Base-by-base conservation (phyloP, 2,113 vertebrate genomes). In the Axis porcinus region DNA sequence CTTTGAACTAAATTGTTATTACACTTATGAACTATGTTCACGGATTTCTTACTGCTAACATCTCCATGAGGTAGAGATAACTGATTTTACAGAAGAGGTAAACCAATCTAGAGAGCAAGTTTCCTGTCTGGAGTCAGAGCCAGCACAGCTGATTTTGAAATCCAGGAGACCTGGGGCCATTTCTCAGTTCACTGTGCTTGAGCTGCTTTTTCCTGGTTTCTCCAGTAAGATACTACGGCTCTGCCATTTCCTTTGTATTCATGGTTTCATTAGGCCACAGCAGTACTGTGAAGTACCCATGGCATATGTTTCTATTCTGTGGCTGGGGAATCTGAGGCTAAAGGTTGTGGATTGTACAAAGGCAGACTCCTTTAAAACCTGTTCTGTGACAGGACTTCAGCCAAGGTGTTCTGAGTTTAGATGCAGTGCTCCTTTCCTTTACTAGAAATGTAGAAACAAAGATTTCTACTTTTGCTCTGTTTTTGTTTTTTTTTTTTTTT, bases 1-100 rank as follows among this genome's bases (percentile, higher is more conserved):
- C 83, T 95, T 95, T 74, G 36, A 91, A 88, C 58, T 89, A 81
- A 95, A 57, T 91, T 86, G 36, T 95, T 86, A 40, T 86, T 91
- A 55, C 3, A 84, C 5, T 62, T 82, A 36, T 0, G 21, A 70
- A 87, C 25, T 64, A 25, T 27, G 43, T 64, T 81, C 19, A 40
- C 17, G n/a, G 2, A 5, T 93, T 91, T 93, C 10, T 82, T 93
- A 15, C 85, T 93, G 43, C 21, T 83, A 33, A 36, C 14, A 60
- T 45, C 60, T 87, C 60, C 93, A 7, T 84, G 81, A 89, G n/a
- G 5, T 93, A 64, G 64, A 21, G 28, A 85, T 28, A 27, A 30
- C 6, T 52, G 58, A 64, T 90, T 89, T 93, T 81, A 89, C 5
- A 67, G 78, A 86, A 86, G 36, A 76, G 15, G 36, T 86, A 58